Evolutionary conservation across 2,888 invertebrate genomes (phyloP), one percentile per base, ranked within the genome.

Genomic region (Oscheius onirici): DNA sequence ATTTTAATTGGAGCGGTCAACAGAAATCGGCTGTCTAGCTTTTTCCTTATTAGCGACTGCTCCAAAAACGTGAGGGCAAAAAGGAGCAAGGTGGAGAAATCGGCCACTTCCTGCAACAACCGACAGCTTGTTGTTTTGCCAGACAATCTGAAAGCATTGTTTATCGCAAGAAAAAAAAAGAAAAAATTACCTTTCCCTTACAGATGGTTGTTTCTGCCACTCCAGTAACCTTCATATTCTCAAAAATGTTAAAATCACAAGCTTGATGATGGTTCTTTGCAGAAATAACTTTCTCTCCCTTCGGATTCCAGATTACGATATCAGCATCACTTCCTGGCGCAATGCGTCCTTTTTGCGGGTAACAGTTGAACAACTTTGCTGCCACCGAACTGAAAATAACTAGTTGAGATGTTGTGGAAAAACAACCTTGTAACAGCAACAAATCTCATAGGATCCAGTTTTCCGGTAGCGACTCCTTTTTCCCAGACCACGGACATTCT

Each of bases 401-500:
- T n/a, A n/a, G n/a, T n/a, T n/a, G n/a, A n/a, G n/a, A n/a, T n/a
- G n/a, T n/a, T n/a, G n/a, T n/a, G n/a, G 15, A 26, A 15, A 15
- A 41, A 3, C 15, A 17, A 79, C 82, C 95, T 95, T 5, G 97
- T 99, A 15, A 97, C 93, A 0, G 95, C 94, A 20, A 99, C 99
- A 91, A 96, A 99, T 80, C 94, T 92, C 87, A 93, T 92, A 0
- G 95, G 93, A 89, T 95, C 95, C 90, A 99, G 92, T 71, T 94
- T 91, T 5, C 96, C 97, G 83, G 93, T 90, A 79, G 93, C 92
- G 46, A 87, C 87, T 58, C 86, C 97, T 87, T 94, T 94, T 89
- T 97, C 95, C 97, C 97, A 99, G 28, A 97, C 91, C 10, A 99
- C 91, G 0, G 95, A 93, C 95, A 99, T 94, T 67, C 99, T 91